Conservation (phyloP, 2,888 invertebrate genomes). For the Meghimatium bilineatum region DNA sequence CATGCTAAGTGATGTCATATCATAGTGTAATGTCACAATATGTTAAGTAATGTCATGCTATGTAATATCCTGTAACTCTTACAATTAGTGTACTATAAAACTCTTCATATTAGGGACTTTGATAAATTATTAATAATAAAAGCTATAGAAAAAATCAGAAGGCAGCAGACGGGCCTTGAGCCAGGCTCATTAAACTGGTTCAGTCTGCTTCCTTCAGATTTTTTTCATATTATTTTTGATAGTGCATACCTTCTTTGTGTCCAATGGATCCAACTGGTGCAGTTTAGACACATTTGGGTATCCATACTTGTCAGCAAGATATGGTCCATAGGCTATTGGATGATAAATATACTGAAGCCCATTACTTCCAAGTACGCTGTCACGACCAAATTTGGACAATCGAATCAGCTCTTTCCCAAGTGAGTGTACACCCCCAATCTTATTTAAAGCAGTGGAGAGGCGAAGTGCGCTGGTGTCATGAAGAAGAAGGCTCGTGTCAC, state of each 20-base stretch:
- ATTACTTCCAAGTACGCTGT: slow-evolving; percentile 68
- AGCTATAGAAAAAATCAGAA: too few species aligned
- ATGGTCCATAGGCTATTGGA: slow-evolving; percentile 75
- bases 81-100: too few species aligned
- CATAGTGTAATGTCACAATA: too few species aligned
- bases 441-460: slow-evolving; percentile 71
- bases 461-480: slow-evolving; percentile 74
- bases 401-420: slow-evolving; percentile 68
- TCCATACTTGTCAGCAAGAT: slow-evolving; percentile 73
- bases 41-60: too few species aligned
- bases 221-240: too few species aligned
- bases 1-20: too few species aligned
- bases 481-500: slow-evolving; percentile 58
- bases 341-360: slow-evolving; percentile 72
- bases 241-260: slow-evolving; percentile 62
- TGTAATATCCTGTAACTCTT: too few species aligned
- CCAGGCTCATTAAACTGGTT: too few species aligned
- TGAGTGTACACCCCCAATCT: slow-evolving; percentile 70
- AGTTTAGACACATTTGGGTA: slow-evolving; percentile 70
- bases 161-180: too few species aligned
- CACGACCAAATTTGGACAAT: slow-evolving; percentile 69
- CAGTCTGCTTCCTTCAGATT: too few species aligned
- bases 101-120: too few species aligned
- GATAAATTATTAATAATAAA: too few species aligned
- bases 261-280: slow-evolving; percentile 63